These are phyloP conservation scores for Tokudaia tokunoshimensis DNA, from an alignment of 2,797 vertebrate genomes.

Conservation along the genomic window DNA sequence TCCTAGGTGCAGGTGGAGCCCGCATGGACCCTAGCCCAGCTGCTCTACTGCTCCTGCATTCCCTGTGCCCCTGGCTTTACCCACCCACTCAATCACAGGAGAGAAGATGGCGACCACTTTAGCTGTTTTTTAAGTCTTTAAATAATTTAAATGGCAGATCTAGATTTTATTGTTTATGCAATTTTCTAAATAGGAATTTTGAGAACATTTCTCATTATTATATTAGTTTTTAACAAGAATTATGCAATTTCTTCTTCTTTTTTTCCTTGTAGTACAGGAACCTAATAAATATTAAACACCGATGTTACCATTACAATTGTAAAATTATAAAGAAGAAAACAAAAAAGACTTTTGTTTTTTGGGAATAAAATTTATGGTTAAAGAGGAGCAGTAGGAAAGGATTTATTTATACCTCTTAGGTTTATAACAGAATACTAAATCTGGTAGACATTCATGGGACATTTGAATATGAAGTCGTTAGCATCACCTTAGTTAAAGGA, in stretches of 20 bases:
- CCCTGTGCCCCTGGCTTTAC: too few species aligned
- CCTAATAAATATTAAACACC: slow-evolving; percentile 61
- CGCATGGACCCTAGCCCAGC: too few species aligned
- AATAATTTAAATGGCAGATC: slow-evolving; percentile 67
- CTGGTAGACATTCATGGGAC: not conserved
- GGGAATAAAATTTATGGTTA: not conserved
- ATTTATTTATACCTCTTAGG: not conserved
- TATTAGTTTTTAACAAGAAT: slow-evolving; percentile 57
- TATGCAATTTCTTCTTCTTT: slow-evolving; percentile 21
- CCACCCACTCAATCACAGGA: too few species aligned
- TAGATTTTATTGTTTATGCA: slow-evolving; percentile 68
- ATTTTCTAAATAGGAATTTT: slow-evolving; percentile 61
- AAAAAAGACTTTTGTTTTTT: not conserved
- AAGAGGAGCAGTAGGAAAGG: not conserved
- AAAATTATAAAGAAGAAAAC: slow-evolving; percentile 46
- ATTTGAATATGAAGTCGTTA: not conserved
- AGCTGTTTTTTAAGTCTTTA: slow-evolving; percentile 31
- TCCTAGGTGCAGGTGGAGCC: too few species aligned
- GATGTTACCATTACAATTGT: slow-evolving; percentile 31
- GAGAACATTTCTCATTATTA: slow-evolving; percentile 52
- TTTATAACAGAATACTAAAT: slow-evolving; percentile 53
- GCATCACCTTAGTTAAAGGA: not conserved
- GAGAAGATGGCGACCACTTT: not conserved
- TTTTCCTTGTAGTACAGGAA: not conserved
- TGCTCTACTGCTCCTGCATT: too few species aligned